Percentiles rank a stretch among this genome's conserved stretches.
phyloP scores from a whole-genome alignment of 2,888 invertebrate species.

The Napeogenes inachia region DNA sequence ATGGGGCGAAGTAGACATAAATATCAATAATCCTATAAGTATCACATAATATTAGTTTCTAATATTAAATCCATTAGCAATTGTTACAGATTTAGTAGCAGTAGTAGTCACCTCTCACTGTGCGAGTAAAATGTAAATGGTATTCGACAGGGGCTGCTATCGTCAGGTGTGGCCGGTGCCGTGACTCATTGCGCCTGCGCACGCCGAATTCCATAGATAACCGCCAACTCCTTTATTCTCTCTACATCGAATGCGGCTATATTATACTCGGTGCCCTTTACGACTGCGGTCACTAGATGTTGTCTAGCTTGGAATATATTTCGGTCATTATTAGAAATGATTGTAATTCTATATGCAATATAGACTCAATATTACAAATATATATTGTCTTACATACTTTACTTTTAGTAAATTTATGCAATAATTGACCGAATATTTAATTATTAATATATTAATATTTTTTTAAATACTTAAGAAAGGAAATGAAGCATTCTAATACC shows the following conservation, averaged over 20 bases:
- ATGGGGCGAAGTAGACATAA: too few relatives aligned
- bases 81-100: conserved; percentile 27
- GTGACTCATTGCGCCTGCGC: conserved; percentile 62
- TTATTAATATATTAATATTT: too few relatives aligned
- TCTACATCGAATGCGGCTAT: conserved; percentile 54
- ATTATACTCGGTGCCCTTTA: conserved; percentile 66
- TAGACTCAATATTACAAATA: too few relatives aligned
- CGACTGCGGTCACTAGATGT: conserved; percentile 40
- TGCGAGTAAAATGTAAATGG: conserved; percentile 43
- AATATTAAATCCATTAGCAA: conserved; percentile 24
- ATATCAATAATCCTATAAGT: too few relatives aligned
- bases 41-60: conserved; percentile 10
- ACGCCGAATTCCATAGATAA: conserved; percentile 69
- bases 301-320: conserved; percentile 36
- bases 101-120: conserved; percentile 32
- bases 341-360: conserved; percentile 29
- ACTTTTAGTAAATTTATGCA: too few relatives aligned
- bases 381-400: too few relatives aligned
- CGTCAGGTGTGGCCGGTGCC: conserved; percentile 70
- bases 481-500: too few relatives aligned
- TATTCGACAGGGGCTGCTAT: conserved; percentile 61
- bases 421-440: too few relatives aligned
- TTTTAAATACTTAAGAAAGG: too few relatives aligned
- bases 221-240: conserved; percentile 62
- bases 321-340: conserved; percentile 37